These are phyloP conservation scores for Columba livia DNA, from an alignment of 2,113 vertebrate genomes.

Conservation along the genomic window DNA sequence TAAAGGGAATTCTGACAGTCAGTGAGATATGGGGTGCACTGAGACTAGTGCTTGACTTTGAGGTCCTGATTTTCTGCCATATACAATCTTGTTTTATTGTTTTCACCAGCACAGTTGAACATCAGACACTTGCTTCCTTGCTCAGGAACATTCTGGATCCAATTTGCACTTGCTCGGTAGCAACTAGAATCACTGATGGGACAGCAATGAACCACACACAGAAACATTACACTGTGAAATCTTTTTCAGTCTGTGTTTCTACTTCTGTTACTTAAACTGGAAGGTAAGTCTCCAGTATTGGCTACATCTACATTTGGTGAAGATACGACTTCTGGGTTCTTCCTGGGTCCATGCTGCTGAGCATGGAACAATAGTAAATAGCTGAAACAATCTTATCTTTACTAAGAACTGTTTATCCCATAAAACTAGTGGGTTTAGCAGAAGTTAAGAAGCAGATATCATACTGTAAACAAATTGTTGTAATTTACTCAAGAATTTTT, in stretches of 20 bases:
- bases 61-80: background rate
- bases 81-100: background rate
- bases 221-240: background rate
- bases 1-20: background rate
- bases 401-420: background rate
- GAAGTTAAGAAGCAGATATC: slow-evolving; percentile 6
- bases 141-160: background rate
- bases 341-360: too few relatives aligned
- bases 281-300: background rate
- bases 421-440: background rate
- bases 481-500: background rate
- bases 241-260: background rate
- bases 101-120: accelerated
- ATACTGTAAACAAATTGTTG: background rate
- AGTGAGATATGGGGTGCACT: background rate
- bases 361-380: too few relatives aligned
- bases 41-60: background rate
- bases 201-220: background rate
- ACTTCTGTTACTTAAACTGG: background rate
- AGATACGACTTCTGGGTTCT: background rate
- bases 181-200: background rate
- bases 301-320: background rate
- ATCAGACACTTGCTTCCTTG: background rate
- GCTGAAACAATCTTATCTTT: too few relatives aligned
- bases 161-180: background rate